Base-by-base conservation (phyloP, 1,140 invertebrate species). In the Galleria mellonella region DNA sequence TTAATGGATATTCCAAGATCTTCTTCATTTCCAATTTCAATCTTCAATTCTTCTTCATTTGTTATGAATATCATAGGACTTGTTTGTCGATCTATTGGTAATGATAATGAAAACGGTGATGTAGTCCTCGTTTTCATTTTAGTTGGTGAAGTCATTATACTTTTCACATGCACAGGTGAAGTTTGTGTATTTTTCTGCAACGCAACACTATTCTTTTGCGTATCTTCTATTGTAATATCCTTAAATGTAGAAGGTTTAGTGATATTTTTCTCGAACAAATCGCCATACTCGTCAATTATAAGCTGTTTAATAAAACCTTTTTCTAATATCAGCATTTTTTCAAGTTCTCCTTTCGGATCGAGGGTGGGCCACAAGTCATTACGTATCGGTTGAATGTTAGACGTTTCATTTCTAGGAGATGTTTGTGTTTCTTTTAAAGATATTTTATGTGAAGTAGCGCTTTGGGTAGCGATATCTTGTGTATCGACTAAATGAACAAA, bases 361-460 rank as follows among this genome's bases (percentile, higher is more conserved):
- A 63, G 58, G 1, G 67, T 41, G 10, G 73, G 55, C 70, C 72
- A 75, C 10, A 83, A 43, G 37, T 85, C 74, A 37, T 83, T 83
- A 17, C 67, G 69, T 41, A 83, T 81, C 7, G 75, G 66, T 54
- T 78, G 62, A 35, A 77, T 54, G 13, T 62, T 73, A 10, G 51
- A 12, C 37, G 46, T 69, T 14, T 74, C 75, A 45, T 60, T 71
- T 41, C 63, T 66, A 1, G 83, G 81, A 15, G 83, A 79, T 7
- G 84, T 87, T 62, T 87, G 86, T 6, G 83, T 87, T 51, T 84
- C 73, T 65, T 83, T 85, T 1, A 70, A 56, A 8, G 63, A 64
- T 59, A 75, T 75, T 59, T 66, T 75, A 27, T 62, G 52, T 3
- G 41, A 44, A 0, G 49, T 33, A 43, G 60, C 71, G 39, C 77